Evolutionary conservation across 2,797 vertebrate species (phyloP).

Genomic region (Selene dorsalis): DNA sequence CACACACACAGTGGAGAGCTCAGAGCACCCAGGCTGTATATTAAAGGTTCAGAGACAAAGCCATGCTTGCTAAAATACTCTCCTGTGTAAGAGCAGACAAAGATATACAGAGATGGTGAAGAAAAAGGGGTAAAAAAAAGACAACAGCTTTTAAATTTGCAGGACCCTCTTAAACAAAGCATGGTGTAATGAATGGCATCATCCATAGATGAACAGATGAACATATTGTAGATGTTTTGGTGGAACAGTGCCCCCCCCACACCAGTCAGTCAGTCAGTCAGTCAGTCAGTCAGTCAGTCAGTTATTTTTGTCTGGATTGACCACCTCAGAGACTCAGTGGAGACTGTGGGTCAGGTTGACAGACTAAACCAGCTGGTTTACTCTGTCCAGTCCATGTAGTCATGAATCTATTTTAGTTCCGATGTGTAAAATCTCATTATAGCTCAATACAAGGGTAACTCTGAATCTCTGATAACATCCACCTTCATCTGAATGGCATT

Average conservation of each 20-base stretch:
- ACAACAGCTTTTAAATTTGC: conserved; percentile 74
- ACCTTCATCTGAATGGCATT: neutral
- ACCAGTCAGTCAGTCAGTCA: too few relatives aligned
- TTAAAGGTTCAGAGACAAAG: conserved; percentile 74
- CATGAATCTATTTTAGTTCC: neutral
- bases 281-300: conserved; percentile 27
- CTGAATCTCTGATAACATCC: neutral
- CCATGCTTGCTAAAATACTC: conserved; percentile 69
- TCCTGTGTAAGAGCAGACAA: conserved; percentile 40
- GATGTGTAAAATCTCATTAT: neutral
- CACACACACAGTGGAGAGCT: conserved; percentile 35
- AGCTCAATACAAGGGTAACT: neutral
- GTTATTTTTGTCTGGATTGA: conserved; percentile 37
- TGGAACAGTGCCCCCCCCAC: too few relatives aligned
- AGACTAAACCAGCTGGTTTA: conserved; percentile 15
- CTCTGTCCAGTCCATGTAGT: conserved; percentile 1
- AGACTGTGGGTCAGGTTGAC: neutral
- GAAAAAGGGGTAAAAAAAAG: conserved; percentile 15
- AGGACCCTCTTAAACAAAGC: conserved; percentile 72
- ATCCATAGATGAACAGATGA: conserved; percentile 68
- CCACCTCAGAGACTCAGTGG: conserved; percentile 4
- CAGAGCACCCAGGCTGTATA: conserved; percentile 64
- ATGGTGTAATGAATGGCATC: conserved; percentile 77
- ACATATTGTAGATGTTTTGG: conserved; percentile 57
- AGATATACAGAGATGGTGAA: conserved; percentile 36